These are phyloP conservation scores for Aphelocoma coerulescens DNA, from an alignment of 2,113 vertebrate genomes.

Conservation along the genomic window DNA sequence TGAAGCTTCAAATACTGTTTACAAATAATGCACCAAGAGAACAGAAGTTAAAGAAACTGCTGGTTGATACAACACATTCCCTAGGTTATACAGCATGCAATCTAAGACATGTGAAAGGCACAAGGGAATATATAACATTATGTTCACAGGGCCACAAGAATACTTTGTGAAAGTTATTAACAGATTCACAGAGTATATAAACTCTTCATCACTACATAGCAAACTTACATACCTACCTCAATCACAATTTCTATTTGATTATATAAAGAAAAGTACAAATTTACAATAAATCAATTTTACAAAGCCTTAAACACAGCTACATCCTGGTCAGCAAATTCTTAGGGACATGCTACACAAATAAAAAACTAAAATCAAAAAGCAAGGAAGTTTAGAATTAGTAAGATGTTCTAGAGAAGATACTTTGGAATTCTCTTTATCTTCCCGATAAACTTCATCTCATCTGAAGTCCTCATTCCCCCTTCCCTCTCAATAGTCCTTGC, in stretches of 20 bases:
- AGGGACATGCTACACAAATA: not conserved
- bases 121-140: not conserved
- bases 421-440: not conserved
- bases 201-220: not conserved
- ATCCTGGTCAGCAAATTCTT: not conserved
- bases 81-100: not conserved
- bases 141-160: not conserved
- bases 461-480: not conserved
- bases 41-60: constrained; percentile 1
- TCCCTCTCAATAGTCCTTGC: not conserved
- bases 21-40: not conserved
- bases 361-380: not conserved
- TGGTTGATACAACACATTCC: not conserved
- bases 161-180: not conserved
- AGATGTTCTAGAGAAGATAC: not conserved
- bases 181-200: not conserved
- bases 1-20: constrained; percentile 12
- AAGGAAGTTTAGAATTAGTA: not conserved
- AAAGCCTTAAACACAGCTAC: not conserved
- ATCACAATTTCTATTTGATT: not conserved
- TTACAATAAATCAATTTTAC: not conserved
- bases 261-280: not conserved
- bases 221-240: not conserved
- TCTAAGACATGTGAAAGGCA: not conserved
- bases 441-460: not conserved